These are phyloP conservation scores for Gobio occitaniae DNA, from an alignment of 2,797 vertebrate genomes.

Conservation along the genomic window DNA sequence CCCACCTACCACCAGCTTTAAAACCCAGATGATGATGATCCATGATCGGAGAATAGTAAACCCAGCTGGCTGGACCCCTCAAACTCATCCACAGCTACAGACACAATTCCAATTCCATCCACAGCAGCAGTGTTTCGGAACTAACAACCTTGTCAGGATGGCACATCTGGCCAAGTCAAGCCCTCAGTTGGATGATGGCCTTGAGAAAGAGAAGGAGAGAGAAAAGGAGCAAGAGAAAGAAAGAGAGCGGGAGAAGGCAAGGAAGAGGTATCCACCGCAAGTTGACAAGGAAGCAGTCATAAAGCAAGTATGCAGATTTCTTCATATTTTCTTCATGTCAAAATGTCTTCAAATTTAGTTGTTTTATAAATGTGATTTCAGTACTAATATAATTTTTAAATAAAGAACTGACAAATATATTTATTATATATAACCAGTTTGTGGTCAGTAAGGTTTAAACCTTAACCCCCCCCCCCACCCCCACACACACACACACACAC, in stretches of 20 bases:
- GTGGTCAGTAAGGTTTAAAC: too few species aligned
- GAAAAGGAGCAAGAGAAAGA: constrained; percentile 64
- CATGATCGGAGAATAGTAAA: constrained; percentile 56
- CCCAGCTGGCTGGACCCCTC: constrained; percentile 56
- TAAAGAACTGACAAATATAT: neutral
- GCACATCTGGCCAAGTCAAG: constrained; percentile 73
- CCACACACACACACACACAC: too few species aligned
- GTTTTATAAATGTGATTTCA: neutral
- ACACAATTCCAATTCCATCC: constrained; percentile 41
- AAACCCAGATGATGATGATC: constrained; percentile 50
- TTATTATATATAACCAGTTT: too few species aligned
- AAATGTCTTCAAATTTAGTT: neutral
- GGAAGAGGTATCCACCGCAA: constrained; percentile 65
- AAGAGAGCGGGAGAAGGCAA: constrained; percentile 50
- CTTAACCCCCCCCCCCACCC: too few species aligned
- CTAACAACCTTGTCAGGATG: constrained; percentile 72
- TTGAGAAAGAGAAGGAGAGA: constrained; percentile 60
- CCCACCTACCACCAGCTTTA: constrained; percentile 69
- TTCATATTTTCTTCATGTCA: neutral
- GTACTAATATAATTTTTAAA: neutral
- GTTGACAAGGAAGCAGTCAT: constrained; percentile 64
- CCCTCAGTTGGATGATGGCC: constrained; percentile 72
- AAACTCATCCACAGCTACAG: constrained; percentile 42
- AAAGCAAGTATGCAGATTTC: constrained; percentile 67
- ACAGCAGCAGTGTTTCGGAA: constrained; percentile 49